These are phyloP conservation scores for Drosophila kikkawai DNA, from an alignment of 1,140 invertebrate genomes.

Conservation along the genomic window DNA sequence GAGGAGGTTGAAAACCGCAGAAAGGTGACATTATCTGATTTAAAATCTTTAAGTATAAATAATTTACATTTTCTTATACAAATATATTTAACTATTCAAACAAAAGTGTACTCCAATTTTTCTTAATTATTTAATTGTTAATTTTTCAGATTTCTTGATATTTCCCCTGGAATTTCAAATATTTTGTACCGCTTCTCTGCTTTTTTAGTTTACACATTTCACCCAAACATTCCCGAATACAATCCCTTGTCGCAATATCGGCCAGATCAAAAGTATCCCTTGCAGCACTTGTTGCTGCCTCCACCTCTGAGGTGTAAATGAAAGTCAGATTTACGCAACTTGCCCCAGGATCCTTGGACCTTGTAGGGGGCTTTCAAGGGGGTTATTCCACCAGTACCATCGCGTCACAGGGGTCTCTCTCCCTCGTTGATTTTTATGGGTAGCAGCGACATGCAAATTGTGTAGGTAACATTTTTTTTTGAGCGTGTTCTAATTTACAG, in stretches of 20 bases:
- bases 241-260: slow-evolving; percentile 38
- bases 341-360: slow-evolving; percentile 17
- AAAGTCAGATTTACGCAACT: slow-evolving; percentile 75
- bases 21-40: slow-evolving; percentile 7
- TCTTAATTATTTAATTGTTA: not conserved
- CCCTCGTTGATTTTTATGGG: slow-evolving; percentile 51
- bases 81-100: not conserved
- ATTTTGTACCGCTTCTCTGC: not conserved
- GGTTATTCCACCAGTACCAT: not conserved
- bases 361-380: slow-evolving; percentile 9
- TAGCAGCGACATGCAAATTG: slow-evolving; percentile 56
- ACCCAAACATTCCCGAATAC: slow-evolving; percentile 5
- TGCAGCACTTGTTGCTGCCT: slow-evolving; percentile 47
- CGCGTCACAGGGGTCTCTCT: slow-evolving; percentile 37
- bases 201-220: not conserved
- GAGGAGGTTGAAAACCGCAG: not conserved
- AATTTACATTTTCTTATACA: too few species aligned
- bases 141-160: not conserved
- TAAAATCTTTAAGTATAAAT: too few species aligned
- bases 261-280: slow-evolving; percentile 64
- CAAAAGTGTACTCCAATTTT: not conserved
- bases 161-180: not conserved
- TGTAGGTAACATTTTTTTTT: slow-evolving; percentile 59
- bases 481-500: slow-evolving; percentile 80
- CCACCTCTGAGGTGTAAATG: slow-evolving; percentile 68